Evolutionary conservation across 2,113 vertebrate species (phyloP).

Genomic region (Lasiurus borealis): DNA sequence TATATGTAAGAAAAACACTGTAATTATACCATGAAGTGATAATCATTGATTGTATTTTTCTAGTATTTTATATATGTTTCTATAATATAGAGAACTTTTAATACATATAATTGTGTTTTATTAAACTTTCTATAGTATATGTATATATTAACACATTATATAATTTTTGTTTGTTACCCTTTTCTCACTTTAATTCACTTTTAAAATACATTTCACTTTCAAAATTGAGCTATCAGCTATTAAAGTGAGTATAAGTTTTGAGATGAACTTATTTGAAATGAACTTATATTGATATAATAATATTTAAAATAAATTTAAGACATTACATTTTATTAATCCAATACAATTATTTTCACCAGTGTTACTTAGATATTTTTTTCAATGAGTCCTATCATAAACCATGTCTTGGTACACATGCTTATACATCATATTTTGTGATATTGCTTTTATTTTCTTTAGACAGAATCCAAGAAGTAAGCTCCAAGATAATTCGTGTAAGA

Average conservation of each 20-base stretch:
- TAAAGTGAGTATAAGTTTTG: no score
- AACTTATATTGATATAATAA: neutral
- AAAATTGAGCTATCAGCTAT: no score
- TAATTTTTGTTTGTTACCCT: neutral
- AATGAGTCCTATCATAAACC: neutral
- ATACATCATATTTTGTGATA: neutral
- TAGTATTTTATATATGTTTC: neutral
- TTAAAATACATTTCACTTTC: neutral
- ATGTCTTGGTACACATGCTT: neutral
- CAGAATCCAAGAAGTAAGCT: neutral
- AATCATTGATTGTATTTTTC: neutral
- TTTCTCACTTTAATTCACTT: neutral
- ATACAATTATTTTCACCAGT: neutral
- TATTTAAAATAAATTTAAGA: neutral
- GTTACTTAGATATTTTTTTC: neutral
- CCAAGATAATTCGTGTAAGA: slow-evolving; percentile 37
- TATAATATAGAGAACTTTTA: neutral
- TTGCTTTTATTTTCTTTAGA: neutral
- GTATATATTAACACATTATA: neutral
- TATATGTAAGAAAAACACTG: neutral
- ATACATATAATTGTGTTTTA: neutral
- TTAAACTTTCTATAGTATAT: neutral
- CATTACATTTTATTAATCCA: neutral
- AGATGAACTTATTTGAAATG: neutral
- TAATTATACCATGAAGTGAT: neutral